phyloP scores from a whole-genome alignment of 2,113 vertebrate species.

The Taxidea taxus region DNA sequence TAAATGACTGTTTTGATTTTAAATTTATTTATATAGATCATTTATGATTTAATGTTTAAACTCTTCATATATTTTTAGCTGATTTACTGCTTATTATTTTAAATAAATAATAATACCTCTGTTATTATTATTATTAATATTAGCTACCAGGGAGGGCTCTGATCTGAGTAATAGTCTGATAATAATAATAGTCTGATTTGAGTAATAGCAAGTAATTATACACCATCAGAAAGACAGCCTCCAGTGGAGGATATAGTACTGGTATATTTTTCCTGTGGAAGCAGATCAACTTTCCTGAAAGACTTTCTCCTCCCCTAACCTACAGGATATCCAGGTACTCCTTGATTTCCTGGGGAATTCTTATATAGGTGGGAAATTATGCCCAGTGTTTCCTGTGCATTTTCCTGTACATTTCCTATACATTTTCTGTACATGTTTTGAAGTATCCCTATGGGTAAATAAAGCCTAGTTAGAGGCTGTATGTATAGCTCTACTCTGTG shows the following conservation, averaged over 20 bases:
- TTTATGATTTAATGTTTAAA: conserved; percentile 21
- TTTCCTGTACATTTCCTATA: neutral
- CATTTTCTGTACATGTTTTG: neutral
- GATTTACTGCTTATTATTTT: neutral
- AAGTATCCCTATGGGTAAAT: neutral
- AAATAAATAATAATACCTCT: neutral
- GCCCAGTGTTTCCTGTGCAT: neutral
- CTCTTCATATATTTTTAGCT: neutral
- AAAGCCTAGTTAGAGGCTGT: neutral
- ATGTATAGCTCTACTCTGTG: neutral
- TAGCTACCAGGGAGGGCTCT: neutral
- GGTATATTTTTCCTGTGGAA: neutral
- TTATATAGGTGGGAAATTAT: neutral
- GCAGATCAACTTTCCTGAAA: neutral
- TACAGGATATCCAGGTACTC: neutral
- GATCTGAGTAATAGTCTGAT: neutral
- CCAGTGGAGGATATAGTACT: neutral
- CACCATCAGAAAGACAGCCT: neutral
- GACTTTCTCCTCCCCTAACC: neutral
- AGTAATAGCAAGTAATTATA: neutral
- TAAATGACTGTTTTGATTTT: neutral
- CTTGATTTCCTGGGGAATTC: neutral
- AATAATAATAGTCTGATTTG: neutral
- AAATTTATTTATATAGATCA: neutral
- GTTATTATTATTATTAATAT: neutral